Evolutionary conservation across 2,888 invertebrate species (phyloP).

Genomic region (Polyommatus iphigenia): DNA sequence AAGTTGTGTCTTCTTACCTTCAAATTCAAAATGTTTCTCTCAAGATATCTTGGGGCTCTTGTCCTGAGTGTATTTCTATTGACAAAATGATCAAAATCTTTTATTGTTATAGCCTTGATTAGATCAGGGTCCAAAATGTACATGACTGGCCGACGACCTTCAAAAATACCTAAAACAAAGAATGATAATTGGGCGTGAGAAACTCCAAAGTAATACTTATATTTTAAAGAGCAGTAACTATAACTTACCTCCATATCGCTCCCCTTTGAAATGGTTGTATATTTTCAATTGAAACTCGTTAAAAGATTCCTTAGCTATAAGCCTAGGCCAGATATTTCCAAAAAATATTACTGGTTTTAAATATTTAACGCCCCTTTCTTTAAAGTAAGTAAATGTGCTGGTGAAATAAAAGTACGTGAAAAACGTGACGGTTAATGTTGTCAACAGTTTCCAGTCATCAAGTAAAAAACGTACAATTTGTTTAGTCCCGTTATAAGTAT

Average conservation of each 20-base stretch:
- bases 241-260: conserved; percentile 24
- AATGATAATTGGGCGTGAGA: background rate
- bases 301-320: conserved; percentile 19
- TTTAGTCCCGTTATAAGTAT: conserved; percentile 30
- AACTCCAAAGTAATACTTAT: background rate
- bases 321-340: conserved; percentile 20
- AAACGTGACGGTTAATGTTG: background rate
- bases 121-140: conserved; percentile 78
- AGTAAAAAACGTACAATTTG: conserved; percentile 16
- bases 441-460: conserved; percentile 15
- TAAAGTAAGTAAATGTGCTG: conserved; percentile 26
- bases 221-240: background rate
- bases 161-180: conserved; percentile 19
- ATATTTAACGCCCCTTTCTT: conserved; percentile 21
- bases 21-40: conserved; percentile 16
- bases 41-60: conserved; percentile 58
- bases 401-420: conserved; percentile 26
- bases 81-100: conserved; percentile 81
- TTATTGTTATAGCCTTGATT: conserved; percentile 78
- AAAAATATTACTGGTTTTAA: conserved; percentile 26
- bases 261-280: conserved; percentile 16
- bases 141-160: conserved; percentile 63
- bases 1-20: conserved; percentile 5
- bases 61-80: conserved; percentile 66
- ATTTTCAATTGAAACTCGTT: conserved; percentile 22